Base-by-base conservation (phyloP, 37 sponge, comb jelly and placozoan genomes). In the Tethya wilhelma region DNA sequence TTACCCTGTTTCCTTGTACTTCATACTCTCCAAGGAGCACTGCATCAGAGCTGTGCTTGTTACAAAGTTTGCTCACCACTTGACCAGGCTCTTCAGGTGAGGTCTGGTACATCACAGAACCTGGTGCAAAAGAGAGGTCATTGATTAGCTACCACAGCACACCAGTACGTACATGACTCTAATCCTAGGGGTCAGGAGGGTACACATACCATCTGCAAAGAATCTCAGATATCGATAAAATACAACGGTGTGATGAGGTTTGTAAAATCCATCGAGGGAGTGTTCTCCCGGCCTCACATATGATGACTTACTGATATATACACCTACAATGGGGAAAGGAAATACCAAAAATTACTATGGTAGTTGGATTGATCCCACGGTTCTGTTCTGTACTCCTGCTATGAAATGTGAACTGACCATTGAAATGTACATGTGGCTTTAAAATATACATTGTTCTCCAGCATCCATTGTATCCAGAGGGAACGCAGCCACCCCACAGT, bases 221-320 rank as follows among this genome's bases (percentile, higher is more conserved):
- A 93, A 93, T 38, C 94, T 37, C 26, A 93, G 79, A 40, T 78
- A 93, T 56, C 94, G 49, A 63, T 86, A 93, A 45, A 86, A 93
- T 3, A 78, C 83, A n/a, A 93, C 94, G 29, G 82, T 80, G 72
- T 93, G 94, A 59, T 81, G 90, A 14, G 94, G 94, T 46, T 74
- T 85, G 69, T 93, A 93, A 56, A 86, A 85, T 26, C 69, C 49
- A 65, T 93, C 94, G 40, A 93, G 74, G 12, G 94, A 93, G 28
- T 41, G 65, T 68, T 93, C 94, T 23, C 94, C 94, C 25, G 42
- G 57, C 12, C 94, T 28, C 14, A 89, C 75, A 44, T 93, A 93
- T 0, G 87, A 89, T 6, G 83, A 49, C 25, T 82, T 81, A 67
- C 87, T 83, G 41, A 93, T 93, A 57, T 93, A 93, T 1, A 89